A percentile compares a stretch with the other conserved stretches of the same genome.
Conservation (phyloP, 2,888 invertebrate species). For the Nomada fabriciana region DNA sequence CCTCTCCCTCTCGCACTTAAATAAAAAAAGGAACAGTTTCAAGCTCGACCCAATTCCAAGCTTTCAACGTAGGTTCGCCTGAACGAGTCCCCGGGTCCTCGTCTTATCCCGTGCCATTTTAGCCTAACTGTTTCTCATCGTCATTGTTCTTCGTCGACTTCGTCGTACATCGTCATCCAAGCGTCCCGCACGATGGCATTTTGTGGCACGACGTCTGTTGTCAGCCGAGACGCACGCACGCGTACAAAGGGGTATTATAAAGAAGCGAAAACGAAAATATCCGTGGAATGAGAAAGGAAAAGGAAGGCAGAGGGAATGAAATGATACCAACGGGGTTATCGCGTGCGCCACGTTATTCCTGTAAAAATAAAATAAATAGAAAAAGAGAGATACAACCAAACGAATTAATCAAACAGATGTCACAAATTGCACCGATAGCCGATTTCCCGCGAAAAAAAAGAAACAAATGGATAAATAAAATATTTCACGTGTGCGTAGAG, state of each 20-base stretch:
- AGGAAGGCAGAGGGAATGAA: neutral
- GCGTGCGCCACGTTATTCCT: slow-evolving; percentile 58
- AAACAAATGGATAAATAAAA: no score
- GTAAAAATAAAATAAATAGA: neutral
- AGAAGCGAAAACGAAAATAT: neutral
- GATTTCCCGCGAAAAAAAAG: slow-evolving; percentile 1
- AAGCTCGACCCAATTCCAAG: neutral
- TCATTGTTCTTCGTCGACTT: slow-evolving; percentile 48
- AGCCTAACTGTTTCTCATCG: slow-evolving; percentile 27
- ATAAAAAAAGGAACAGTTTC: no score
- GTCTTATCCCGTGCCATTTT: neutral
- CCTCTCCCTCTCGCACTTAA: no score
- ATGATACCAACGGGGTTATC: slow-evolving; percentile 30
- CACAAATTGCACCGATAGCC: slow-evolving; percentile 11
- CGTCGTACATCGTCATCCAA: slow-evolving; percentile 43
- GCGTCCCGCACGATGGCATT: slow-evolving; percentile 58
- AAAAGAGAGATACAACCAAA: neutral
- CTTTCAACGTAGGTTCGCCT: neutral
- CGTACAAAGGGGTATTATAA: slow-evolving; percentile 33
- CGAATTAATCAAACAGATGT: neutral
- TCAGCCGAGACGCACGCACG: slow-evolving; percentile 51
- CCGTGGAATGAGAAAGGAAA: neutral
- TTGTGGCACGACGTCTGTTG: slow-evolving; percentile 67
- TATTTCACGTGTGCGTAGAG: slow-evolving; percentile 36
- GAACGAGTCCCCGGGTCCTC: neutral